Base-by-base conservation (phyloP, 1,140 invertebrate species). In the Bombus confusus region DNA sequence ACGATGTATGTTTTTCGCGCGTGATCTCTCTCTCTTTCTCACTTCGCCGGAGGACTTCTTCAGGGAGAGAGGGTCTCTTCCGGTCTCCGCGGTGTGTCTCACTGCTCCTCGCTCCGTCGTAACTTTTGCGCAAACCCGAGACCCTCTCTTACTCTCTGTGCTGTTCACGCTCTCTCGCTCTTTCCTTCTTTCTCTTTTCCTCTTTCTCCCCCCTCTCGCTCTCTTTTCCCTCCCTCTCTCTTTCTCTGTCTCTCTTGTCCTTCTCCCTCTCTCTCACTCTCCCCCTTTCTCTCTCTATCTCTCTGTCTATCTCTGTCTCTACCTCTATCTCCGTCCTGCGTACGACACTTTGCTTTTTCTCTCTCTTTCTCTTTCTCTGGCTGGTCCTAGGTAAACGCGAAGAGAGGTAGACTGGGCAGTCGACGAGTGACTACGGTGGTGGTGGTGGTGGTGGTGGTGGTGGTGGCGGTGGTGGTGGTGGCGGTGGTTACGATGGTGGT, bases 121-220 rank as follows among this genome's bases (percentile, higher is more conserved):
- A 92, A 94, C 91, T 94, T 94, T 94, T 94, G 93, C 93, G 93
- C 93, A 94, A 94, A 94, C 91, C 92, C 84, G 86, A 86, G 89
- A 87, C 89, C 89, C 86, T 90, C 89, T 90, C 89, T 90, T 77
- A 85, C 88, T 90, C 89, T 90, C 80, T 90, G 77, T 80, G 57
- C 78, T 82, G 87, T 83, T 81, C 85, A 85, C 74, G 88, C 71
- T 88, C 75, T 79, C 80, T 84, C 41, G 13, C 68, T 74, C 72
- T 73, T 79, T 71, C 80, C 71, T 3, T 57, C 37, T 76, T 43
- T 83, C 71, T 64, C 13, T 62, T 69, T 43, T 69, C 74, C 74
- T 28, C 73, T 34, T 52, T 71, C 68, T 78, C 43, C 28, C 43
- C 37, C 34, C 25, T 84, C 83, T 73, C 84, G 84, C 86, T 84